Conservation (phyloP, 2,113 vertebrate species). For the Psittacula cyanocephala region DNA sequence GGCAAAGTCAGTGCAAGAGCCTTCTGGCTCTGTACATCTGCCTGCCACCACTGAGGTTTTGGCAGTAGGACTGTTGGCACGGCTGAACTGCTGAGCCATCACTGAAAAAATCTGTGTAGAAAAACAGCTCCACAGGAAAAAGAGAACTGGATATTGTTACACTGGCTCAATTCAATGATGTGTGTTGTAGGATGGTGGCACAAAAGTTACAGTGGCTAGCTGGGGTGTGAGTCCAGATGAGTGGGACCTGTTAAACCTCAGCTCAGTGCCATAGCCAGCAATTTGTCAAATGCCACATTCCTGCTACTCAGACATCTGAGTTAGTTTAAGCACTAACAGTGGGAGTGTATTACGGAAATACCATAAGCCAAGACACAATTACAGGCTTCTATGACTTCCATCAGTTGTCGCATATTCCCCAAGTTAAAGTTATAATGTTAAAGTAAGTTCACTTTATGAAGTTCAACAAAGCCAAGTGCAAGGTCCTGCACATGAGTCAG, state of each 20-base stretch:
- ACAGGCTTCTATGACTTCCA: conserved; percentile 5
- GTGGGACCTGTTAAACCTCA: not conserved
- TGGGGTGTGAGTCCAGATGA: not conserved
- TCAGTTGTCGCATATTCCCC: not conserved
- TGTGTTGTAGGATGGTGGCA: not conserved
- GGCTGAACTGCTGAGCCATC: not conserved
- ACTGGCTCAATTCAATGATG: fast-evolving
- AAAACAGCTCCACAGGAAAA: not conserved
- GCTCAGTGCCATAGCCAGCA: not conserved
- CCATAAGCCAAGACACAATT: not conserved
- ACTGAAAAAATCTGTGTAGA: not conserved
- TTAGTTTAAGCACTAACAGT: not conserved
- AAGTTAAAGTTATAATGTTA: conserved; percentile 26
- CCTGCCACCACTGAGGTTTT: not conserved
- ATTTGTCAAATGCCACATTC: not conserved
- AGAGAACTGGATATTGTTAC: not conserved
- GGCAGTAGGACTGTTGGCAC: not conserved
- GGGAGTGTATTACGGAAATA: not conserved
- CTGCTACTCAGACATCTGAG: not conserved
- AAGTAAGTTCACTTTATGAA: conserved; percentile 4
- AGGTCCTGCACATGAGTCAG: not conserved
- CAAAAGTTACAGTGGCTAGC: not conserved
- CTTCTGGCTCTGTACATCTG: conserved; percentile 8
- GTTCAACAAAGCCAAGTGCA: not conserved
- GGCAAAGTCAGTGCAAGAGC: not conserved